A percentile compares a stretch with the other conserved stretches of the same genome.
These are phyloP conservation scores for Leptopilina myrica DNA, from an alignment of 2,888 invertebrate species.

Conservation along the genomic window DNA sequence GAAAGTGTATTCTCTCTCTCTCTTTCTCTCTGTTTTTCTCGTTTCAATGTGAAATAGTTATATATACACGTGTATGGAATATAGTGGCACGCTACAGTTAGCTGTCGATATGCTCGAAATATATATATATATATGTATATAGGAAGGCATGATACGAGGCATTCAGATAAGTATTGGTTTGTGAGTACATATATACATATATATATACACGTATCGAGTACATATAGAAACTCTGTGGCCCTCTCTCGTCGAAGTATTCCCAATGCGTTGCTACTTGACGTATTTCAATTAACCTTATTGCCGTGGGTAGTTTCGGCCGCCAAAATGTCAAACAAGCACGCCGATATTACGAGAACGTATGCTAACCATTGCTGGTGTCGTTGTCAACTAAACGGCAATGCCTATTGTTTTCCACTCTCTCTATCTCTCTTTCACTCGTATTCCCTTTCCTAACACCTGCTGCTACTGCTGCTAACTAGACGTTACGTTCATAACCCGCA, in stretches of 20 bases:
- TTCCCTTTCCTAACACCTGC: neutral
- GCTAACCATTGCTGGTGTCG: constrained; percentile 47
- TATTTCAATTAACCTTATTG: constrained; percentile 74
- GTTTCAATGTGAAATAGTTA: constrained; percentile 16
- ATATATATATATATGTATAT: neutral
- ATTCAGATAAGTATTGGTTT: constrained; percentile 24
- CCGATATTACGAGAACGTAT: constrained; percentile 58
- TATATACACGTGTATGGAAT: neutral
- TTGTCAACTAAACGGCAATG: constrained; percentile 48
- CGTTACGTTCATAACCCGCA: constrained; percentile 45
- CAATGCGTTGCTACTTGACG: constrained; percentile 68
- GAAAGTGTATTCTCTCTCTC: constrained; percentile 18
- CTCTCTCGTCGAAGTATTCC: constrained; percentile 62
- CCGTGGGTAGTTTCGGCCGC: constrained; percentile 65
- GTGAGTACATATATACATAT: neutral
- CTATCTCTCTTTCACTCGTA: neutral
- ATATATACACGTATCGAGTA: neutral
- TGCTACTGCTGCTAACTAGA: neutral
- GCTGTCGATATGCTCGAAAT: constrained; percentile 29
- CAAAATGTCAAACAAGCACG: constrained; percentile 65
- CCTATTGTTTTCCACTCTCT: constrained; percentile 44
- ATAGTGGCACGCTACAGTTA: constrained; percentile 18
- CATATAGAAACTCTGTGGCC: constrained; percentile 16
- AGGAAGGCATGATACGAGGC: constrained; percentile 32
- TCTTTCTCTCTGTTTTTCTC: constrained; percentile 13